Percentiles rank a stretch among this genome's conserved stretches.
These are phyloP conservation scores for Heliconius nattereri DNA, from an alignment of 1,140 invertebrate genomes.

Conservation along the genomic window DNA sequence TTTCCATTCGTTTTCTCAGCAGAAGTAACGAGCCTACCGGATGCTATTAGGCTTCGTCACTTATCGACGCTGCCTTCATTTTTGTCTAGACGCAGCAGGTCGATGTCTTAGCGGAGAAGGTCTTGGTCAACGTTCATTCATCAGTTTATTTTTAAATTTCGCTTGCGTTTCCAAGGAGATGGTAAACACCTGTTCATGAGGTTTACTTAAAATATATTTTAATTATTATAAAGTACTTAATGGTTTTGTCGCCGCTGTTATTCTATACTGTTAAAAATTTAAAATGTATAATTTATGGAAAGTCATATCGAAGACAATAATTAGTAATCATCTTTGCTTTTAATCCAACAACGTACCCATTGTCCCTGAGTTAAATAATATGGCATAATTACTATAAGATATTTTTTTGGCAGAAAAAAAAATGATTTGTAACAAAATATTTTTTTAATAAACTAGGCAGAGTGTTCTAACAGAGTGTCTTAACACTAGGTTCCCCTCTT, in stretches of 20 bases:
- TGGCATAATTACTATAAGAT: no score
- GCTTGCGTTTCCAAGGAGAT: conserved; percentile 44
- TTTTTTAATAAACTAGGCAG: no score
- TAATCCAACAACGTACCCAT: no score
- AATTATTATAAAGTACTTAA: no score
- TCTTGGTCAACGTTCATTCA: conserved; percentile 66
- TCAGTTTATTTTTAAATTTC: conserved; percentile 62
- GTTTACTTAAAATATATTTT: background rate
- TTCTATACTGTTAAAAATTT: background rate
- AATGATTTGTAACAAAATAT: no score
- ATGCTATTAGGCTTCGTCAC: conserved; percentile 8
- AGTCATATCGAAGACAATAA: conserved; percentile 16
- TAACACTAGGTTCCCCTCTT: no score
- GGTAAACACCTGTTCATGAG: conserved; percentile 2
- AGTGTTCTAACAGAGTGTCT: no score
- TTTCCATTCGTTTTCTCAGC: background rate
- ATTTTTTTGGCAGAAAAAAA: no score
- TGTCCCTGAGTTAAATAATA: no score
- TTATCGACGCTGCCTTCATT: conserved; percentile 39
- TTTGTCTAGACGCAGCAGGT: conserved; percentile 51
- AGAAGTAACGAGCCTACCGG: background rate
- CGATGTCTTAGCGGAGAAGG: conserved; percentile 57
- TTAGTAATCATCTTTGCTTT: no score
- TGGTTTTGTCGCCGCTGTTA: no score
- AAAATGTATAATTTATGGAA: background rate